phyloP scores from a whole-genome alignment of 2,797 vertebrate genomes.

The Epinephelus coioides region DNA sequence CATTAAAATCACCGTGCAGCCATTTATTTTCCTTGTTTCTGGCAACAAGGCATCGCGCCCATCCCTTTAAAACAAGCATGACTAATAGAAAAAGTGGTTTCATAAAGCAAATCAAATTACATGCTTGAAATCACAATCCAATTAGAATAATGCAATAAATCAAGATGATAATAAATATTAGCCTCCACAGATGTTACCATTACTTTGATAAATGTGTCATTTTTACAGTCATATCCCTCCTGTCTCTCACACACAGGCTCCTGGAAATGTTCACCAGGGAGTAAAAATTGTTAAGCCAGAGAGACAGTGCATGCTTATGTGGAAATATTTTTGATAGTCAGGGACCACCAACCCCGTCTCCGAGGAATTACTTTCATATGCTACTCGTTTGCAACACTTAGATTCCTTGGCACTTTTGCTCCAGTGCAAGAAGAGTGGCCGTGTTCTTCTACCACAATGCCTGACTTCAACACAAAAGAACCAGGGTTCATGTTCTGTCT shows the following conservation, averaged over 20 bases:
- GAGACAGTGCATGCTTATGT: background rate
- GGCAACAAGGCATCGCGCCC: background rate
- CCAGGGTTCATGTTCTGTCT: background rate
- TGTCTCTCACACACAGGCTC: background rate
- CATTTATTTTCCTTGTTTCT: background rate
- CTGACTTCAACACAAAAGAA: background rate
- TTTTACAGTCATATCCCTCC: background rate
- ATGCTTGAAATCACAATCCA: background rate
- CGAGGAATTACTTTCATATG: conserved; percentile 11
- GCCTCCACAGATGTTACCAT: background rate
- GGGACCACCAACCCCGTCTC: conserved; percentile 11
- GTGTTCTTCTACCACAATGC: background rate
- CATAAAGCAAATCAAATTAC: background rate
- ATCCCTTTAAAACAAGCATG: background rate
- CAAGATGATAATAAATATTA: background rate
- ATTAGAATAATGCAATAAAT: background rate
- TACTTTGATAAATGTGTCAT: background rate
- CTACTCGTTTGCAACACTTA: conserved; percentile 6
- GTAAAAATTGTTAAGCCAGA: background rate
- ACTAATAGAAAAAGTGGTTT: background rate
- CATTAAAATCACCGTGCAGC: background rate
- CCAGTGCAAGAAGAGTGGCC: background rate
- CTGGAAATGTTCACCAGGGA: conserved; percentile 11
- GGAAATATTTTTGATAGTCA: conserved; percentile 12
- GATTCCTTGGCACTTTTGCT: background rate